Percentiles rank a stretch among this genome's conserved stretches.
Evolutionary conservation across 2,797 vertebrate species (phyloP).

Genomic region (Otolemur crassicaudatus): DNA sequence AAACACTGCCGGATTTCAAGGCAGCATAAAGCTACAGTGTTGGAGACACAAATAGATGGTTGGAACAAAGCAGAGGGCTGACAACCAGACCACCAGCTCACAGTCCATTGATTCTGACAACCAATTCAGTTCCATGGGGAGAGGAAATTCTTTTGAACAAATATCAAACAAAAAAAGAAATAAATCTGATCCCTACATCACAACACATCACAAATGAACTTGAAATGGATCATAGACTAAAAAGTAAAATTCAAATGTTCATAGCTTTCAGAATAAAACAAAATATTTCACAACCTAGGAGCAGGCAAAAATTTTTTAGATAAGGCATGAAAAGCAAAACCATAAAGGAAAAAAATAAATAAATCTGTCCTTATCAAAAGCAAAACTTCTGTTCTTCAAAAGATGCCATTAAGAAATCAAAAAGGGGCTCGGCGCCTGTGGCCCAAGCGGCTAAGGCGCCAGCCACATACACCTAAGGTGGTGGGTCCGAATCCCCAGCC

Average conservation of each 20-base stretch:
- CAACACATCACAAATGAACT: no score
- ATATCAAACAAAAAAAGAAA: no score
- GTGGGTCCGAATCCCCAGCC: no score
- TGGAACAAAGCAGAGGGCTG: background rate
- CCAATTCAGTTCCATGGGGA: background rate
- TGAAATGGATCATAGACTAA: no score
- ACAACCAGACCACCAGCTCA: accelerated
- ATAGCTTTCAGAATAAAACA: background rate
- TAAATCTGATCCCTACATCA: no score
- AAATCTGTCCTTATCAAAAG: background rate
- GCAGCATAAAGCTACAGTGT: accelerated
- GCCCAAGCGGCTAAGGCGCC: no score
- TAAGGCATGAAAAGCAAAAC: no score
- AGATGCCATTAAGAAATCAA: background rate
- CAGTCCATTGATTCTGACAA: background rate
- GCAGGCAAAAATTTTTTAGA: no score
- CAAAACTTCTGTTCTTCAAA: background rate
- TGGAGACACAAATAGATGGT: accelerated
- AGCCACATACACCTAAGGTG: no score
- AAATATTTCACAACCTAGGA: background rate
- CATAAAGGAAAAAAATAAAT: background rate
- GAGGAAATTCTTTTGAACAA: background rate
- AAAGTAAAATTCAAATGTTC: no score
- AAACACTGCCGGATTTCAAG: accelerated
- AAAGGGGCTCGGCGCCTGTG: no score